A percentile compares a stretch with the other conserved stretches of the same genome.
phyloP scores from a whole-genome alignment of 1,140 invertebrate species.

The Coenobita brevimanus region DNA sequence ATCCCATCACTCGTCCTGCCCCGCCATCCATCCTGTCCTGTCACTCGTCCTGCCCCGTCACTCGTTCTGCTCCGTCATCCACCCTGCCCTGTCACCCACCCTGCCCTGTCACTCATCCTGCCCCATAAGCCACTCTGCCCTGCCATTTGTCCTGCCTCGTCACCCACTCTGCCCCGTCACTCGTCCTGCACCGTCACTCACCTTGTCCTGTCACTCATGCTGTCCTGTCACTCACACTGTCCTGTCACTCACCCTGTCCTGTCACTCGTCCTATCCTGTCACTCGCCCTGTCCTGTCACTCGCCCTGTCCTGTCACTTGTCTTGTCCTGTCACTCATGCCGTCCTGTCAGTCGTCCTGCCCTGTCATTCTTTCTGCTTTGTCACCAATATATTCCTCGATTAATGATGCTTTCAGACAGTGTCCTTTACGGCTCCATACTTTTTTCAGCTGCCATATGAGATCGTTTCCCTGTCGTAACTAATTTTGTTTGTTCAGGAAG shows the following conservation, averaged over 20 bases:
- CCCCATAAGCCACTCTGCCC: background rate
- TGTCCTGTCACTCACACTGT: background rate
- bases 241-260: background rate
- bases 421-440: too few relatives aligned
- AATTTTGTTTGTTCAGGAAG: too few relatives aligned
- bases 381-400: too few relatives aligned
- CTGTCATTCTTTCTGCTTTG: too few relatives aligned
- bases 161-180: background rate
- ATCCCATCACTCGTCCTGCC: background rate
- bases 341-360: background rate
- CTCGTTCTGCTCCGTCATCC: background rate
- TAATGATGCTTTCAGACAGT: too few relatives aligned
- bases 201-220: too few relatives aligned
- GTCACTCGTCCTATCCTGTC: background rate
- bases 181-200: background rate
- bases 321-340: background rate
- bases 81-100: too few relatives aligned
- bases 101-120: background rate
- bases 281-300: background rate
- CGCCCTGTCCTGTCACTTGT: background rate
- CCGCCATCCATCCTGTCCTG: background rate
- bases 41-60: background rate
- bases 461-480: too few relatives aligned
- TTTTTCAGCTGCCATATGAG: too few relatives aligned
- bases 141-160: background rate